A percentile compares a stretch with the other conserved stretches of the same genome.
These are phyloP conservation scores for Toxotes chatareus DNA, from an alignment of 2,113 vertebrate genomes.

Conservation along the genomic window DNA sequence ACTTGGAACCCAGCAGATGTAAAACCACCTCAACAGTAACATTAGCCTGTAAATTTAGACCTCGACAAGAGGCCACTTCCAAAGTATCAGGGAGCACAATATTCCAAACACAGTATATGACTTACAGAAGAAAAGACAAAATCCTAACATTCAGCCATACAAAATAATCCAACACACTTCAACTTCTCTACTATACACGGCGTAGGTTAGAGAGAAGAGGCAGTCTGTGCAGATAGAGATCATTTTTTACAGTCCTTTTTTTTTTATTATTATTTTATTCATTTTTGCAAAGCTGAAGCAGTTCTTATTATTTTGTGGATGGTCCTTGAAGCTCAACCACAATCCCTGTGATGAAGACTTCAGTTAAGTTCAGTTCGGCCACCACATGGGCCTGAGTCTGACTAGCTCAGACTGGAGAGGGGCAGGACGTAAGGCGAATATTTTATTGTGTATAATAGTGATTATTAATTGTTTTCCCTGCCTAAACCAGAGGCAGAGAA, in stretches of 20 bases:
- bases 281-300: slow-evolving; percentile 84
- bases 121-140: slow-evolving; percentile 78
- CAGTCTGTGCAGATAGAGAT: slow-evolving; percentile 72
- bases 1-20: slow-evolving; percentile 87
- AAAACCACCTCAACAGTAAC: slow-evolving; percentile 87
- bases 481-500: slow-evolving; percentile 66
- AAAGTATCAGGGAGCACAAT: slow-evolving; percentile 81
- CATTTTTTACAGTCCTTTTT: slow-evolving; percentile 66
- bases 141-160: slow-evolving; percentile 81
- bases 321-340: slow-evolving; percentile 70
- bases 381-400: slow-evolving; percentile 47
- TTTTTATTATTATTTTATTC: slow-evolving; percentile 47
- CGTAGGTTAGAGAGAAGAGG: slow-evolving; percentile 74
- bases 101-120: slow-evolving; percentile 82
- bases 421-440: slow-evolving; percentile 65
- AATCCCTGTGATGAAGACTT: slow-evolving; percentile 69
- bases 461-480: slow-evolving; percentile 42
- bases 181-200: slow-evolving; percentile 65
- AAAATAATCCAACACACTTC: slow-evolving; percentile 74
- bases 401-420: slow-evolving; percentile 59
- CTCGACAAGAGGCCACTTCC: slow-evolving; percentile 80
- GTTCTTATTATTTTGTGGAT: slow-evolving; percentile 70
- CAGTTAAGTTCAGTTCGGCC: slow-evolving; percentile 49
- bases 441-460: slow-evolving; percentile 45
- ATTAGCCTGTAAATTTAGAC: slow-evolving; percentile 77